Evolutionary conservation across 2,888 invertebrate genomes (phyloP).

Genomic region (Polydrusus tereticollis): DNA sequence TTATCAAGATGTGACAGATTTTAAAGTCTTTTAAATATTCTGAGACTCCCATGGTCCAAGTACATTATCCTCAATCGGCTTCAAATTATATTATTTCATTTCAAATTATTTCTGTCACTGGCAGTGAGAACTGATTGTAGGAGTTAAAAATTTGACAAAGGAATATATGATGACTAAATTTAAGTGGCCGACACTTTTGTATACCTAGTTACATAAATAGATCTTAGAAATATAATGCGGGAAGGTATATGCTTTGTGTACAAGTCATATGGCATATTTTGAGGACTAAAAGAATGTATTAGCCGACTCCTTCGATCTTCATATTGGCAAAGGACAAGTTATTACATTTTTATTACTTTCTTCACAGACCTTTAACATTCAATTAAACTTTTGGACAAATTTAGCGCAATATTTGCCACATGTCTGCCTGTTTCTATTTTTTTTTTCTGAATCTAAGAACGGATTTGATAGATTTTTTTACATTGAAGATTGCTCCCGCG

Average conservation of each 20-base stretch:
- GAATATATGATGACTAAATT: conserved; percentile 24
- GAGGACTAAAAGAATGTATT: too few species aligned
- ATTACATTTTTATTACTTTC: too few species aligned
- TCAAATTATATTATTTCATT: conserved; percentile 34
- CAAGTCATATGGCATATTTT: too few species aligned
- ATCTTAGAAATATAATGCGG: background rate
- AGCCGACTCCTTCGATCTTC: too few species aligned
- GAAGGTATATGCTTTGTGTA: background rate
- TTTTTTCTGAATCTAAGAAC: too few species aligned
- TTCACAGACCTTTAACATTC: too few species aligned
- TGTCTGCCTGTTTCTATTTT: too few species aligned
- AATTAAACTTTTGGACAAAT: too few species aligned
- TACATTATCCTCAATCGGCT: conserved; percentile 14
- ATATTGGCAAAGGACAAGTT: too few species aligned
- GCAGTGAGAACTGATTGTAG: conserved; percentile 21
- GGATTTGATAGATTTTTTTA: too few species aligned
- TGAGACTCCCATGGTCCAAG: background rate
- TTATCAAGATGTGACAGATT: conserved; percentile 44
- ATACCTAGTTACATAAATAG: background rate
- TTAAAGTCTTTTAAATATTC: conserved; percentile 13
- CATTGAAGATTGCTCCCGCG: too few species aligned
- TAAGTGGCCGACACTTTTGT: conserved; percentile 16
- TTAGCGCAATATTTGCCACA: too few species aligned
- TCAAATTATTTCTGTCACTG: conserved; percentile 11
- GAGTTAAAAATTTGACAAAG: conserved; percentile 23